Evolutionary conservation across 2,797 vertebrate genomes (phyloP).

Genomic region (Acanthurus lineatus): DNA sequence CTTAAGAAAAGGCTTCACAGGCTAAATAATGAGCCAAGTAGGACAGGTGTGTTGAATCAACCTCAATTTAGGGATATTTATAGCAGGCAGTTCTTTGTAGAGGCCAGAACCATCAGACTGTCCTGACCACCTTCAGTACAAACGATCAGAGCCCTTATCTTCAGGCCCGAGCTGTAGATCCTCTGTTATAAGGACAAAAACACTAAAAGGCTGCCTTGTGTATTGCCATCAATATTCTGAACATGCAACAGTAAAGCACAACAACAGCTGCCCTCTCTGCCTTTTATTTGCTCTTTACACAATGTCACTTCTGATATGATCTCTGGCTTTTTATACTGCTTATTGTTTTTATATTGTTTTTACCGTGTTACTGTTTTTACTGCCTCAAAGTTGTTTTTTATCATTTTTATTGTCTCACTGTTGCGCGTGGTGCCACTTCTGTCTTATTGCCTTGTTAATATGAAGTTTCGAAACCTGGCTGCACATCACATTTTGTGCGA

Average conservation of each 20-base stretch:
- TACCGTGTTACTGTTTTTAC: conserved; percentile 36
- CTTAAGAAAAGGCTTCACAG: background rate
- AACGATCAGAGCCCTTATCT: background rate
- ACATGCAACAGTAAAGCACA: background rate
- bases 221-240: conserved; percentile 21
- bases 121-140: background rate
- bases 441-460: conserved; percentile 35
- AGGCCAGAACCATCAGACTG: conserved; percentile 16
- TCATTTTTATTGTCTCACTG: conserved; percentile 50
- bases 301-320: conserved; percentile 42
- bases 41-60: background rate
- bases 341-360: conserved; percentile 65
- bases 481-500: conserved; percentile 52
- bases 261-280: conserved; percentile 24
- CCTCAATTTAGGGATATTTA: conserved; percentile 8
- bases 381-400: conserved; percentile 21
- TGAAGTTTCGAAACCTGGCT: conserved; percentile 44
- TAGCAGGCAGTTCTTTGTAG: background rate
- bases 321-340: conserved; percentile 51
- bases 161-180: conserved; percentile 27
- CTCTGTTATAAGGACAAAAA: background rate
- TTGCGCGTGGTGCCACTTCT: conserved; percentile 14
- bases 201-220: background rate
- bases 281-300: conserved; percentile 36
- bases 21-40: background rate